Conservation (phyloP, 1,140 invertebrate species). For the Micrasema longulum region DNA sequence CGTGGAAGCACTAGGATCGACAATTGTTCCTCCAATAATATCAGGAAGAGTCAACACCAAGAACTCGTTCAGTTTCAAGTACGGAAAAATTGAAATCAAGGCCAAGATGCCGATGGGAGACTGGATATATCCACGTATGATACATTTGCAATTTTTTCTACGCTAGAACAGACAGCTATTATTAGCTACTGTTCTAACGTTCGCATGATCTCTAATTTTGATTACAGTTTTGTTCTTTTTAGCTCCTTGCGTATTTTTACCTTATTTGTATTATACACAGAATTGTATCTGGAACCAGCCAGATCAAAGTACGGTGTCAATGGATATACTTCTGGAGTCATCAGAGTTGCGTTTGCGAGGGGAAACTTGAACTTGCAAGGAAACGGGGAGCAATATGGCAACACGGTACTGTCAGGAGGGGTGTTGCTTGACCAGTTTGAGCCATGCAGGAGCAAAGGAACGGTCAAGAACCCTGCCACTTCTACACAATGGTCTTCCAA, state of each 20-base stretch:
- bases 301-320: conserved; percentile 65
- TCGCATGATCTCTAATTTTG: too few species aligned
- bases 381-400: conserved; percentile 11
- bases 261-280: conserved; percentile 60
- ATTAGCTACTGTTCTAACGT: too few species aligned
- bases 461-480: background rate
- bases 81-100: conserved; percentile 80
- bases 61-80: conserved; percentile 75
- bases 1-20: conserved; percentile 56
- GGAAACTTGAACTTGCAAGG: conserved; percentile 57
- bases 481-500: conserved; percentile 10
- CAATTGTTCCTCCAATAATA: conserved; percentile 74
- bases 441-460: conserved; percentile 28
- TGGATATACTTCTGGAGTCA: conserved; percentile 68
- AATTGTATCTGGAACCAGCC: conserved; percentile 70
- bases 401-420: conserved; percentile 33
- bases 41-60: conserved; percentile 78
- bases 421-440: conserved; percentile 32
- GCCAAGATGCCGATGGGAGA: conserved; percentile 82
- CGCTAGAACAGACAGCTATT: too few species aligned
- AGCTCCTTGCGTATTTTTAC: background rate
- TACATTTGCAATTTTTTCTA: too few species aligned
- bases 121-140: conserved; percentile 81
- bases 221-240: too few species aligned
- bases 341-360: conserved; percentile 65